Percentiles rank a stretch among this genome's conserved stretches.
Conservation (phyloP, 2,113 vertebrate genomes). For the Phyllostomus hastatus region DNA sequence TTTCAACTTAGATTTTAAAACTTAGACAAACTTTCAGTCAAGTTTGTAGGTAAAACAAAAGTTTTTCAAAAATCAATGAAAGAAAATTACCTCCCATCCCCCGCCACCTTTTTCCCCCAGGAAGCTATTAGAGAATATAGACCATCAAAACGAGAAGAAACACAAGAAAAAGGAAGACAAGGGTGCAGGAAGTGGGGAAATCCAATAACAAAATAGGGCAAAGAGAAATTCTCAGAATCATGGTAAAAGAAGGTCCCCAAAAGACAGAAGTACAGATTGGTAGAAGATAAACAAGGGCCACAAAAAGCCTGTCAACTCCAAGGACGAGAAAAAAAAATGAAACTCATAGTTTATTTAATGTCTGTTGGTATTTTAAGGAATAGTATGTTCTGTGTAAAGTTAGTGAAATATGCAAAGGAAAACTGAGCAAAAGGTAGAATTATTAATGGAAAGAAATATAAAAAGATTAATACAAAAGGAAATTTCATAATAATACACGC, state of each 20-base stretch:
- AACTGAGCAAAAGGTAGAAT: neutral
- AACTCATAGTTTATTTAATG: neutral
- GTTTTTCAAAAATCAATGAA: neutral
- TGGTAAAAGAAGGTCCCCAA: neutral
- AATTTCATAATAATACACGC: neutral
- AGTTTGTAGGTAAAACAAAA: neutral
- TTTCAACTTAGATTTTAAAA: neutral
- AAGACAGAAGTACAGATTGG: neutral
- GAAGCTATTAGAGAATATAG: neutral
- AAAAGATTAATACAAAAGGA: neutral
- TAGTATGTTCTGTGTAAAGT: neutral
- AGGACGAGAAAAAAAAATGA: neutral
- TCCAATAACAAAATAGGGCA: neutral
- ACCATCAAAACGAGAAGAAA: neutral
- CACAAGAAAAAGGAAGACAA: neutral
- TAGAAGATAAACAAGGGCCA: neutral
- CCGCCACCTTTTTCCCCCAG: neutral
- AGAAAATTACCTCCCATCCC: neutral
- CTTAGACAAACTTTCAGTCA: neutral
- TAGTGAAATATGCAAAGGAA: neutral
- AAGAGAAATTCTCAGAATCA: neutral
- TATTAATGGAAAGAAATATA: neutral
- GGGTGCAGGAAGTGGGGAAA: neutral
- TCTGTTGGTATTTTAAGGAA: neutral
- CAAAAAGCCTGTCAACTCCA: neutral